Evolutionary conservation across 2,888 invertebrate genomes (phyloP).

Genomic region (Lottia gigantea): DNA sequence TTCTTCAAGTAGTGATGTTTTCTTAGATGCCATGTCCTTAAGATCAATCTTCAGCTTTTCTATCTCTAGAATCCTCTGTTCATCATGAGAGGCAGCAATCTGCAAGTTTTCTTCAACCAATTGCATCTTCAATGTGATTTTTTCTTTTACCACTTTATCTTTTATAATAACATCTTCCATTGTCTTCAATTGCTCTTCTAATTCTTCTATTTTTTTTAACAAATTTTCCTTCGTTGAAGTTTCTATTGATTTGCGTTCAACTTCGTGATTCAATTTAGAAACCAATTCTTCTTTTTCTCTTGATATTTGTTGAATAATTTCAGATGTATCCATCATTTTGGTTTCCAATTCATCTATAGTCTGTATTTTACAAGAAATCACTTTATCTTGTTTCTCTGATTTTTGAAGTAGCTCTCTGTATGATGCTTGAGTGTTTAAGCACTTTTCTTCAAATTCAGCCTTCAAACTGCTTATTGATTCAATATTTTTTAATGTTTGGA

Average conservation of each 20-base stretch:
- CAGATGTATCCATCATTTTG: constrained; percentile 27
- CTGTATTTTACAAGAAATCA: constrained; percentile 10
- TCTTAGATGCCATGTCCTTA: background rate
- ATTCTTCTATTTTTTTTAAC: background rate
- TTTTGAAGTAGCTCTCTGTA: constrained; percentile 1
- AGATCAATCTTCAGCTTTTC: background rate
- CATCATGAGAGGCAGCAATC: background rate
- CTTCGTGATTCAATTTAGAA: background rate
- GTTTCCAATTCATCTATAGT: constrained; percentile 33
- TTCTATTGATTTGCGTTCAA: no score
- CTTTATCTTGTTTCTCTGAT: constrained; percentile 28
- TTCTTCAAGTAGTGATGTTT: constrained; percentile 1
- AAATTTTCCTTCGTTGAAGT: no score
- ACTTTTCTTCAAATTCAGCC: constrained; percentile 6
- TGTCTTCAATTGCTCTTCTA: background rate
- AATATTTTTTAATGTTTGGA: background rate
- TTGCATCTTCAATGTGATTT: background rate
- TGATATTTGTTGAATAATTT: constrained; percentile 18
- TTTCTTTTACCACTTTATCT: background rate
- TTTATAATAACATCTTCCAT: background rate
- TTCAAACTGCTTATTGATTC: constrained; percentile 3
- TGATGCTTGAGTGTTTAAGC: background rate
- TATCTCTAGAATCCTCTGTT: background rate
- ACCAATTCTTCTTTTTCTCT: constrained; percentile 9
- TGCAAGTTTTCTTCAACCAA: background rate